phyloP scores from a whole-genome alignment of 2,888 invertebrate species.

The Anaspis maculata region DNA sequence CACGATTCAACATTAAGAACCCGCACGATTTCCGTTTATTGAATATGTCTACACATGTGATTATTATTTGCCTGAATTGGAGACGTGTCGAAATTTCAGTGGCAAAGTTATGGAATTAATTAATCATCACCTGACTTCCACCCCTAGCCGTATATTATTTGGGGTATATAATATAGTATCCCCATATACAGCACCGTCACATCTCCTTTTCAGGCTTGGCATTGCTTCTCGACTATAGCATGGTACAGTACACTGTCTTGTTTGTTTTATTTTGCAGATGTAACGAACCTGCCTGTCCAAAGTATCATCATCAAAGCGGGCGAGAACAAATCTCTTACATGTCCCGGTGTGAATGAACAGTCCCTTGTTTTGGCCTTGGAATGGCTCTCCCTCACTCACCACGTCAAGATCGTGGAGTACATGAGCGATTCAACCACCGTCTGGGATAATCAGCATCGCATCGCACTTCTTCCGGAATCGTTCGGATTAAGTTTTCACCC shows the following conservation, averaged over 20 bases:
- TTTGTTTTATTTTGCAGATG: slow-evolving; percentile 46
- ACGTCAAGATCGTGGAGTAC: slow-evolving; percentile 46
- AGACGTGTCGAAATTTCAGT: no score
- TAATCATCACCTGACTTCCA: slow-evolving; percentile 10
- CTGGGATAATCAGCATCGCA: slow-evolving; percentile 46
- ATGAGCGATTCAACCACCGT: slow-evolving; percentile 47
- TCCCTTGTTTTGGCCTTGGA: slow-evolving; percentile 56
- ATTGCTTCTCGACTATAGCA: no score
- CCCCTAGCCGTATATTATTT: slow-evolving; percentile 8
- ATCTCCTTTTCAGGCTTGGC: no score
- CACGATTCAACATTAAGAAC: no score
- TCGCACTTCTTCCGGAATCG: slow-evolving; percentile 51
- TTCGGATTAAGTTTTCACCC: slow-evolving; percentile 57
- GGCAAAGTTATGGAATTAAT: slow-evolving; percentile 7
- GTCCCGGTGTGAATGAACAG: slow-evolving; percentile 61
- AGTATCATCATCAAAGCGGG: slow-evolving; percentile 55
- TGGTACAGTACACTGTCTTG: slow-evolving; percentile 12
- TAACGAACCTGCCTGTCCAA: slow-evolving; percentile 50
- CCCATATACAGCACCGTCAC: no score
- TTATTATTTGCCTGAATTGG: no score
- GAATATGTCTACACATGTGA: no score
- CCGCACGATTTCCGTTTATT: no score
- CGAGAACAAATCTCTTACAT: slow-evolving; percentile 55
- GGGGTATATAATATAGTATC: no score
- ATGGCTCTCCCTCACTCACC: slow-evolving; percentile 47